Percentiles rank a stretch among this genome's conserved stretches.
phyloP scores from a whole-genome alignment of 2,888 invertebrate species.

The Pristionchus arcanus region DNA sequence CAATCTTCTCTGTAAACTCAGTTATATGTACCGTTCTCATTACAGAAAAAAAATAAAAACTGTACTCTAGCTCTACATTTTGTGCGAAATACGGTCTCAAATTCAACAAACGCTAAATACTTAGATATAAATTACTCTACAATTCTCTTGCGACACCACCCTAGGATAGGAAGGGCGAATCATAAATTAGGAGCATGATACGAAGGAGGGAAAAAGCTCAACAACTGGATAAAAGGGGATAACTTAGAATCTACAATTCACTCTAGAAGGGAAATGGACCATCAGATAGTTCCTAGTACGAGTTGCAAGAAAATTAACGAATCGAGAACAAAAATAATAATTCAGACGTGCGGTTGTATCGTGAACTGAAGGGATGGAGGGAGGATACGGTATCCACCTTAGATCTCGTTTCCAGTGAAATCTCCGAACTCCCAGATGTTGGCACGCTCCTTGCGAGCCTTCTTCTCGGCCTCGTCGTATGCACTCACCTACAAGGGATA shows the following conservation, averaged over 20 bases:
- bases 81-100: slow-evolving; percentile 27
- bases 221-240: neutral
- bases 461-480: slow-evolving; percentile 81
- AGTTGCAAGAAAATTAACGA: slow-evolving; percentile 13
- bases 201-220: slow-evolving; percentile 23
- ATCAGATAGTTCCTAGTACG: slow-evolving; percentile 43
- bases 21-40: slow-evolving; percentile 31
- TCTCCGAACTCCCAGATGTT: slow-evolving; percentile 99
- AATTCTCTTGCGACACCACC: slow-evolving; percentile 41
- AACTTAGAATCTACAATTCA: slow-evolving; percentile 39
- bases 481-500: slow-evolving; percentile 77
- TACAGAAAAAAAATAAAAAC: neutral
- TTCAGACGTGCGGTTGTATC: slow-evolving; percentile 41
- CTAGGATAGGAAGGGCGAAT: slow-evolving; percentile 19
- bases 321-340: neutral
- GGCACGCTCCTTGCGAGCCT: slow-evolving; percentile 84
- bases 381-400: slow-evolving; percentile 56
- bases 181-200: slow-evolving; percentile 39
- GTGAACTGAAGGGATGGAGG: neutral
- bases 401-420: slow-evolving; percentile 90
- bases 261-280: slow-evolving; percentile 7
- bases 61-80: slow-evolving; percentile 7
- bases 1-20: slow-evolving; percentile 20
- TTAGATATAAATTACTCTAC: slow-evolving; percentile 39
- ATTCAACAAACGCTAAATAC: slow-evolving; percentile 38